phyloP scores from a whole-genome alignment of 30 jellyfish, hydroid and myxozoan genomes.

The Chironex yamaguchii region DNA sequence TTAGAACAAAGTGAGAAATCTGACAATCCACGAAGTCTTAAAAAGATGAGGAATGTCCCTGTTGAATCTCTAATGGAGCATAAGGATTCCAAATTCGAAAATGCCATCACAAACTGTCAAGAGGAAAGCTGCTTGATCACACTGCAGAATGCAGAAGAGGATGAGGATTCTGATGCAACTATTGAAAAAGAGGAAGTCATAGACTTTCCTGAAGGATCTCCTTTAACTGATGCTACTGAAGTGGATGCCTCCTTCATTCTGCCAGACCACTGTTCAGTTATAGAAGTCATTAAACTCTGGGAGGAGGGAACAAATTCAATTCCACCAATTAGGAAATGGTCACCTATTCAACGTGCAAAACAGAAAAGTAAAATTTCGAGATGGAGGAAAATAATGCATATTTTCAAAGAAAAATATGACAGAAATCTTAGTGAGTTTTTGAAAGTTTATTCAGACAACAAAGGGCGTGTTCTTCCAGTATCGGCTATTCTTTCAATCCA shows the following conservation, averaged over 20 bases:
- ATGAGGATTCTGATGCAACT: too few species aligned
- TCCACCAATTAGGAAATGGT: conserved; percentile 88
- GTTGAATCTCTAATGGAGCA: too few species aligned
- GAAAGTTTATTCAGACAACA: conserved; percentile 57
- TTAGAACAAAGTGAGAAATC: too few species aligned
- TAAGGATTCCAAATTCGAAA: too few species aligned
- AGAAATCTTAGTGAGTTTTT: conserved; percentile 66
- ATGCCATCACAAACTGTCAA: too few species aligned
- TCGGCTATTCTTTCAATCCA: conserved; percentile 44
- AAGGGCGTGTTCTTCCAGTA: conserved; percentile 73
- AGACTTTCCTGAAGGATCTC: neutral
- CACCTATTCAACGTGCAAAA: conserved; percentile 22
- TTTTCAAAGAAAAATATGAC: conserved; percentile 67
- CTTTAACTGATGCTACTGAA: neutral
- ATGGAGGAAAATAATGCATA: conserved; percentile 68
- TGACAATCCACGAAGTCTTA: too few species aligned
- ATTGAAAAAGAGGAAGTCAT: too few species aligned
- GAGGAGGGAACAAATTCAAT: conserved; percentile 82
- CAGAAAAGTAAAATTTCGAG: conserved; percentile 61
- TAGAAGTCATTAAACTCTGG: conserved; percentile 87
- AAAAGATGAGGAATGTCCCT: too few species aligned
- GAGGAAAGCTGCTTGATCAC: too few species aligned
- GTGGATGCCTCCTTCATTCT: neutral
- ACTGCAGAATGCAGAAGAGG: too few species aligned
- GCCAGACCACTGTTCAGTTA: conserved; percentile 20